Evolutionary conservation across 2,888 invertebrate species (phyloP).

Genomic region (Pedicia rivosa): DNA sequence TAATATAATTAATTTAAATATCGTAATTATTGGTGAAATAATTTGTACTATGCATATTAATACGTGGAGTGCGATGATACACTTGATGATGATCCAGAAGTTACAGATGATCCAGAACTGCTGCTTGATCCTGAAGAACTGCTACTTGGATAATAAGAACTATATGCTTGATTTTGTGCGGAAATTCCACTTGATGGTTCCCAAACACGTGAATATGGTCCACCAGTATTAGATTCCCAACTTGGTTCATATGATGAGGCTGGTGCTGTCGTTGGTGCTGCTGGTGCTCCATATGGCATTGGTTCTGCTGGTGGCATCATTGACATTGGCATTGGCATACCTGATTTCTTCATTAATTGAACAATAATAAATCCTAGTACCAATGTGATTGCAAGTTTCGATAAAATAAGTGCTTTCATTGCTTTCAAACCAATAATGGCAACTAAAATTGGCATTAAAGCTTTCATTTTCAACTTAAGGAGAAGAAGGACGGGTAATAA

Average conservation of each 20-base stretch:
- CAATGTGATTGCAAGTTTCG: slow-evolving; percentile 65
- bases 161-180: slow-evolving; percentile 49
- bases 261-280: slow-evolving; percentile 53
- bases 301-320: slow-evolving; percentile 37
- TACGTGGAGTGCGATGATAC: slow-evolving; percentile 4
- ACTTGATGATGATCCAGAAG: slow-evolving; percentile 20
- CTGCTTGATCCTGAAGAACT: slow-evolving; percentile 33
- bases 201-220: slow-evolving; percentile 68
- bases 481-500: slow-evolving; percentile 61
- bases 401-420: slow-evolving; percentile 65
- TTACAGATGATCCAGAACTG: slow-evolving; percentile 33
- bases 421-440: slow-evolving; percentile 66
- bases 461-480: slow-evolving; percentile 69
- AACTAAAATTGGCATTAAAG: slow-evolving; percentile 66
- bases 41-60: too few species aligned
- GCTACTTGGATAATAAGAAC: slow-evolving; percentile 52
- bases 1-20: neutral
- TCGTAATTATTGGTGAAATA: too few species aligned
- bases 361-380: slow-evolving; percentile 69
- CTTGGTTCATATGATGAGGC: slow-evolving; percentile 52
- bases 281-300: slow-evolving; percentile 32
- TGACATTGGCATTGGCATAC: slow-evolving; percentile 54
- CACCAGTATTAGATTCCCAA: slow-evolving; percentile 54
- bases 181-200: slow-evolving; percentile 34
- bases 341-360: slow-evolving; percentile 65